A percentile compares a stretch with the other conserved stretches of the same genome.
Conservation (phyloP, 2,888 invertebrate species). For the Electrophaes corylata region DNA sequence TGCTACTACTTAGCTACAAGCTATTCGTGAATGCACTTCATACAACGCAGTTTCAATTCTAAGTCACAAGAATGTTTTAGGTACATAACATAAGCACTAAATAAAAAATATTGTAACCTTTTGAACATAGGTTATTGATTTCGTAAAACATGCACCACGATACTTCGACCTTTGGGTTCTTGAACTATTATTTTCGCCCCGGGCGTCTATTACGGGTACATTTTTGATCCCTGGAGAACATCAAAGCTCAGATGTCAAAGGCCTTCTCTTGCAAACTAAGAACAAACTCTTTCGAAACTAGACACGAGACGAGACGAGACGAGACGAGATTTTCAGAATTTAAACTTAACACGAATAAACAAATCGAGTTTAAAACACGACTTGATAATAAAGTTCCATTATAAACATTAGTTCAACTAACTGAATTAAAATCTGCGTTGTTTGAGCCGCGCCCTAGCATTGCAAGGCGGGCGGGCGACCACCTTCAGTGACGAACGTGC, state of each 20-base stretch:
- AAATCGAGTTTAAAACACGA: conserved; percentile 21
- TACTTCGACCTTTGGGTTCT: conserved; percentile 10
- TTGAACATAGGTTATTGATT: conserved; percentile 1
- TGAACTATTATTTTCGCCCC: conserved; percentile 7
- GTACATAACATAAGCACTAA: too few species aligned
- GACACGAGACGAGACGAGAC: background rate
- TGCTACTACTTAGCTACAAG: too few species aligned
- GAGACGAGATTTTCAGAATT: background rate
- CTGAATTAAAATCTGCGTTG: conserved; percentile 63
- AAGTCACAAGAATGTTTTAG: background rate
- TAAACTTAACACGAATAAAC: background rate
- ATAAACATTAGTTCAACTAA: conserved; percentile 45
- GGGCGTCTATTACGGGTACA: conserved; percentile 4
- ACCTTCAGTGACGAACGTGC: conserved; percentile 55
- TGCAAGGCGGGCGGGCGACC: conserved; percentile 46
- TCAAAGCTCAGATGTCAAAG: conserved; percentile 7
- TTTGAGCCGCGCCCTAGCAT: conserved; percentile 52
- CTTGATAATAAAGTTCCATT: background rate
- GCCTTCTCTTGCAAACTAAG: background rate
- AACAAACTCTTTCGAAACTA: background rate
- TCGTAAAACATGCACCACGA: background rate
- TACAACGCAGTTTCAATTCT: too few species aligned
- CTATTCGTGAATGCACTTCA: too few species aligned
- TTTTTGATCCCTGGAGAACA: conserved; percentile 1
- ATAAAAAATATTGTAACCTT: too few species aligned